A percentile compares a stretch with the other conserved stretches of the same genome.
phyloP scores from a whole-genome alignment of 2,797 vertebrate genomes.

The Cossypha niveicapilla region DNA sequence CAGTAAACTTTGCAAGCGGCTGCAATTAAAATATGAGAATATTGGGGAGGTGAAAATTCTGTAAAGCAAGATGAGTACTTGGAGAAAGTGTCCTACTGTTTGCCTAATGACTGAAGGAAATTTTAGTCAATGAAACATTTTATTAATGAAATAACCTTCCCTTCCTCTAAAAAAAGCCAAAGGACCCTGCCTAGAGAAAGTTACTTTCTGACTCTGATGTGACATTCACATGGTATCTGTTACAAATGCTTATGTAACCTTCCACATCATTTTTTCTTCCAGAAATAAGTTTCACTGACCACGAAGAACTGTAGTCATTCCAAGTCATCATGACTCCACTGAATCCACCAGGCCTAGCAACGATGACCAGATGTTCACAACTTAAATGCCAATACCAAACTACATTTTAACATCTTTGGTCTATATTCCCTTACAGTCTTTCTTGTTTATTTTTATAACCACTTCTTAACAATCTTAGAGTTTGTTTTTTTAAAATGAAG shows the following conservation, averaged over 20 bases:
- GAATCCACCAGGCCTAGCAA: slow-evolving; percentile 53
- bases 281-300: slow-evolving; percentile 52
- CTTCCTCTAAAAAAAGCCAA: background rate
- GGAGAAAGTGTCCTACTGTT: background rate
- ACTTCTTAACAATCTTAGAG: slow-evolving; percentile 73
- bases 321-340: slow-evolving; percentile 57
- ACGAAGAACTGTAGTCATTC: slow-evolving; percentile 71
- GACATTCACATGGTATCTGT: background rate
- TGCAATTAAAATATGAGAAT: background rate
- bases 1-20: background rate
- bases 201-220: background rate
- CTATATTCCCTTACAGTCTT: slow-evolving; percentile 52
- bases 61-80: background rate
- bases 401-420: slow-evolving; percentile 71
- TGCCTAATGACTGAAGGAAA: background rate
- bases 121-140: background rate
- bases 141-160: background rate
- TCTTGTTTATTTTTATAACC: slow-evolving; percentile 77
- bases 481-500: slow-evolving; percentile 4
- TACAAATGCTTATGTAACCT: background rate
- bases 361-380: slow-evolving; percentile 62
- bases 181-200: background rate
- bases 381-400: slow-evolving; percentile 76
- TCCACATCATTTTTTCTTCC: background rate
- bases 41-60: background rate